phyloP scores from a whole-genome alignment of 2,888 invertebrate species.

The Spilosoma lubricipeda region DNA sequence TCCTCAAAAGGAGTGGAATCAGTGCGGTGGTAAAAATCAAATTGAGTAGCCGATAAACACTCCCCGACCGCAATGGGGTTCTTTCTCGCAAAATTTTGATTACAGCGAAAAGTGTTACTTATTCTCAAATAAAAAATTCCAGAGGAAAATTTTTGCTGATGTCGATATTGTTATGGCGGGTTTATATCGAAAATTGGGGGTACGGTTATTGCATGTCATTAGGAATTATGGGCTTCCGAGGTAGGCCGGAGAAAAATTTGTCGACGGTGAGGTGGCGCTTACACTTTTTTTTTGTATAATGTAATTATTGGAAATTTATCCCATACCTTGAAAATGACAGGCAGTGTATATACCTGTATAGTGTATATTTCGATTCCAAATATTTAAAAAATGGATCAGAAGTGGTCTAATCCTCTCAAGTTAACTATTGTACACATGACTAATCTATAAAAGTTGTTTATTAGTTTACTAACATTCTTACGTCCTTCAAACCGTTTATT shows the following conservation, averaged over 20 bases:
- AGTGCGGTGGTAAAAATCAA: conserved; percentile 83
- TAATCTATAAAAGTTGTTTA: too few relatives aligned
- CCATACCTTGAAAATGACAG: conserved; percentile 65
- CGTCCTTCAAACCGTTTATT: too few relatives aligned
- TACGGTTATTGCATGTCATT: conserved; percentile 87
- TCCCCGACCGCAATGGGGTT: conserved; percentile 57
- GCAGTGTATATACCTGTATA: conserved; percentile 24
- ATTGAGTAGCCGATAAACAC: conserved; percentile 85
- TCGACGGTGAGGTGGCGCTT: conserved; percentile 71
- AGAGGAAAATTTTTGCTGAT: conserved; percentile 80
- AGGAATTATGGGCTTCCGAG: conserved; percentile 86
- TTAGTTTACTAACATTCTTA: too few relatives aligned
- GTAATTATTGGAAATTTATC: conserved; percentile 86
- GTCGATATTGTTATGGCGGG: conserved; percentile 87
- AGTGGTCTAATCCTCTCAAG: background rate
- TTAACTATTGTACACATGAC: background rate
- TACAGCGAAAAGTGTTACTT: conserved; percentile 84
- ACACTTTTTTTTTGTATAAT: conserved; percentile 77
- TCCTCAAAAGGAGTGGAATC: conserved; percentile 73
- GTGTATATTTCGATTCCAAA: background rate
- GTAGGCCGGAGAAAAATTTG: conserved; percentile 76
- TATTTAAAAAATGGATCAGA: background rate
- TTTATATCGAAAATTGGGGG: conserved; percentile 86
- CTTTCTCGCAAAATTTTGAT: conserved; percentile 80
- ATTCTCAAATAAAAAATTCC: conserved; percentile 81